Percentiles rank a stretch among this genome's conserved stretches.
Conservation (phyloP, 2,888 invertebrate genomes). For the Villa cingulata region DNA sequence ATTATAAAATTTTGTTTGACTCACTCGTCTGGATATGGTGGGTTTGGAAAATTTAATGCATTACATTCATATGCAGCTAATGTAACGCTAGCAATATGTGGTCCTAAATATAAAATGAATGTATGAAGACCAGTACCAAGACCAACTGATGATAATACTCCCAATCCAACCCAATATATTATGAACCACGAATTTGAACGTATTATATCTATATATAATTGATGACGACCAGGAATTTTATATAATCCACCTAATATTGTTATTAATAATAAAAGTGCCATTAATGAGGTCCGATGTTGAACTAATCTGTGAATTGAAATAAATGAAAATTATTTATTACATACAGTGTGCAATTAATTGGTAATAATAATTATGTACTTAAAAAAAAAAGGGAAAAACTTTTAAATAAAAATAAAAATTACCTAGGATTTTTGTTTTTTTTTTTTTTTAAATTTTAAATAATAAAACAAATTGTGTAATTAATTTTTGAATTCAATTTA, state of each 20-base stretch:
- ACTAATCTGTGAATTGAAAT: slow-evolving; percentile 23
- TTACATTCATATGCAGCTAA: slow-evolving; percentile 97
- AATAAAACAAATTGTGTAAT: too few relatives aligned
- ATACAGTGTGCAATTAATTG: too few relatives aligned
- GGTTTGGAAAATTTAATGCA: slow-evolving; percentile 86
- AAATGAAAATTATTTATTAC: not conserved
- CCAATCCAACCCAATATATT: slow-evolving; percentile 84
- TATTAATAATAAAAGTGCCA: slow-evolving; percentile 29
- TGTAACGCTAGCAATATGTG: slow-evolving; percentile 96
- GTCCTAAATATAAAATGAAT: slow-evolving; percentile 96
- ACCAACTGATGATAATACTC: slow-evolving; percentile 93
- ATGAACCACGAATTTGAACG: slow-evolving; percentile 34
- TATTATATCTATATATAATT: slow-evolving; percentile 28
- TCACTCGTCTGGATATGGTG: slow-evolving; percentile 96
- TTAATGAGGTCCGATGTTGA: slow-evolving; percentile 29
- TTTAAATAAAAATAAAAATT: too few relatives aligned
- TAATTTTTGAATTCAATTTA: too few relatives aligned
- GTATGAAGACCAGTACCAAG: slow-evolving; percentile 97
- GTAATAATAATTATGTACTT: too few relatives aligned
- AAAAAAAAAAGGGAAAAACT: too few relatives aligned
- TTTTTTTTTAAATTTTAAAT: too few relatives aligned
- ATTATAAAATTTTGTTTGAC: slow-evolving; percentile 23
- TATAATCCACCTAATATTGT: slow-evolving; percentile 30
- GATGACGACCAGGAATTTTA: slow-evolving; percentile 33
- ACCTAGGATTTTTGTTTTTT: too few relatives aligned